Conservation (phyloP, 2,888 invertebrate species). For the Drosophila macrothrix region DNA sequence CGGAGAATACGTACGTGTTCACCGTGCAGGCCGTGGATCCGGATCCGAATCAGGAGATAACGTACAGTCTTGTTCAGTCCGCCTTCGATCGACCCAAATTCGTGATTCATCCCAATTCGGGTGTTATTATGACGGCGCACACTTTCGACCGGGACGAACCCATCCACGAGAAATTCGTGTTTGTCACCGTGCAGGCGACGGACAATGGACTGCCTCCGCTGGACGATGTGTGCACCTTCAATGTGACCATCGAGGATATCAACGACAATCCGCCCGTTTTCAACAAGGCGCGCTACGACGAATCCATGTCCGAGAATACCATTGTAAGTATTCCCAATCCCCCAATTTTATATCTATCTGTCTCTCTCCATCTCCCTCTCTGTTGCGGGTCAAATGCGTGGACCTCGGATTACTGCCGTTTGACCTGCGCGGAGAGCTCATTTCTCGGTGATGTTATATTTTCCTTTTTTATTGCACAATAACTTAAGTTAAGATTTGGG, state of each 20-base stretch:
- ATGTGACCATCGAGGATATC: conserved; percentile 94
- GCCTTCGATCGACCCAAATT: conserved; percentile 92
- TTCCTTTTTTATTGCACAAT: background rate
- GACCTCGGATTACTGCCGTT: conserved; percentile 83
- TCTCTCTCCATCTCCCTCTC: background rate
- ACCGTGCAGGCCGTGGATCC: conserved; percentile 85
- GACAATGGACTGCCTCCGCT: conserved; percentile 96
- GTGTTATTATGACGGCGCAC: conserved; percentile 91
- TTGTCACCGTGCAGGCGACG: conserved; percentile 95
- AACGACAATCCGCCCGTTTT: conserved; percentile 92
- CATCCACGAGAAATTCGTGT: conserved; percentile 91
- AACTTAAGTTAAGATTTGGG: background rate
- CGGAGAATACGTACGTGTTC: conserved; percentile 90
- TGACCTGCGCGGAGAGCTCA: conserved; percentile 37
- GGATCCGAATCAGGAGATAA: conserved; percentile 91
- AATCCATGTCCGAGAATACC: conserved; percentile 93
- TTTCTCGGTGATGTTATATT: conserved; percentile 1
- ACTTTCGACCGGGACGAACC: conserved; percentile 96
- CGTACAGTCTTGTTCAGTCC: conserved; percentile 92
- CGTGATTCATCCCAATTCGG: conserved; percentile 91
- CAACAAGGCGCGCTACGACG: conserved; percentile 87
- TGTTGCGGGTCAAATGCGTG: conserved; percentile 63
- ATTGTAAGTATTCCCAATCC: conserved; percentile 84
- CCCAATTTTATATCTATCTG: background rate
- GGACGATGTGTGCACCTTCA: conserved; percentile 97